Percentiles rank a stretch among this genome's conserved stretches.
phyloP scores from a whole-genome alignment of 2,113 vertebrate species.

The Mola mola region DNA sequence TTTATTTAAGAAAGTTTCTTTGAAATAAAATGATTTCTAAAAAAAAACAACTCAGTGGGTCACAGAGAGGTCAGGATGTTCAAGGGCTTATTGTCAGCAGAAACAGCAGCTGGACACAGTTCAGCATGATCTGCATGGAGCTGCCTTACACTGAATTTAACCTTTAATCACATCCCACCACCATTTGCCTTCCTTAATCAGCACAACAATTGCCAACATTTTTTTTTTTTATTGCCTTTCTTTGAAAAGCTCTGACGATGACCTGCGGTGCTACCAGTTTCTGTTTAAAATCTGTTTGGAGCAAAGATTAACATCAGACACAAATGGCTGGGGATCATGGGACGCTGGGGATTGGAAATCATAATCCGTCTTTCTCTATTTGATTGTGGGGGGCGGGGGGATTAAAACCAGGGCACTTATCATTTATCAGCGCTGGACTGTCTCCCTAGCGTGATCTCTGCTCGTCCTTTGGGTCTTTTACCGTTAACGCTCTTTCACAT shows the following conservation, averaged over 20 bases:
- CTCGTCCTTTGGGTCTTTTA: constrained; percentile 13
- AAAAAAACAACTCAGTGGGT: not conserved
- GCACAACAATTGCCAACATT: not conserved
- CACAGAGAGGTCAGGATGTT: not conserved
- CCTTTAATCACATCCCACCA: not conserved
- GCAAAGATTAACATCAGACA: constrained; percentile 53
- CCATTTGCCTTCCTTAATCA: not conserved
- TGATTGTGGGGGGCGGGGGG: constrained; percentile 16
- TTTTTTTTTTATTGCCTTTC: too few species aligned
- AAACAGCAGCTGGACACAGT: not conserved
- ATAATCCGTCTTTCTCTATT: constrained; percentile 51
- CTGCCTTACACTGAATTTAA: not conserved
- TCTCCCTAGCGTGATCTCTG: constrained; percentile 1
- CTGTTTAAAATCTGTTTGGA: constrained; percentile 48
- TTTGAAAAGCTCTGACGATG: not conserved
- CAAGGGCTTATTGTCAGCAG: not conserved
- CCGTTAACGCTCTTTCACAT: constrained; percentile 35
- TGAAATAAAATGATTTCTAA: too few species aligned
- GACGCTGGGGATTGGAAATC: constrained; percentile 46
- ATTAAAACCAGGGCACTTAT: constrained; percentile 13
- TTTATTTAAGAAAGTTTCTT: too few species aligned
- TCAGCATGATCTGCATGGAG: not conserved
- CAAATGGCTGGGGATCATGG: constrained; percentile 57
- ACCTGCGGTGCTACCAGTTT: not conserved
- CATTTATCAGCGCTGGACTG: constrained; percentile 7